Evolutionary conservation across 2,888 invertebrate species (phyloP).

Genomic region (Drosophila putrida): DNA sequence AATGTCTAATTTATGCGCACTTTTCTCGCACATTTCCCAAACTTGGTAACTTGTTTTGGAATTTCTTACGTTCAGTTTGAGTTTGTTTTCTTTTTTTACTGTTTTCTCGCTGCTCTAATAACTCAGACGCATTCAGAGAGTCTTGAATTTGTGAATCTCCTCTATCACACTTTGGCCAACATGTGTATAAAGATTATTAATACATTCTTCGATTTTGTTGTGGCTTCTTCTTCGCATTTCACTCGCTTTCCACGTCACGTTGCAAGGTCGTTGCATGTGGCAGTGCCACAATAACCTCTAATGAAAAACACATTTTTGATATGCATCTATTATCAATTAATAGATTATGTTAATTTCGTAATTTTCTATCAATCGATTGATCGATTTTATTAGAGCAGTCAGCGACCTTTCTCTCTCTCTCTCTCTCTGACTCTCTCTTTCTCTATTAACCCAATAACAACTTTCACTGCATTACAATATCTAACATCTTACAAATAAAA

Average conservation of each 20-base stretch:
- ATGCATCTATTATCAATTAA: constrained; percentile 33
- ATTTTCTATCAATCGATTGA: constrained; percentile 22
- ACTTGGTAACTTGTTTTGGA: constrained; percentile 15
- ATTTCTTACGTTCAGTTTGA: neutral
- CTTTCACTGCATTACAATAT: constrained; percentile 42
- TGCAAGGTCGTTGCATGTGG: constrained; percentile 46
- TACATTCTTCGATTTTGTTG: constrained; percentile 14
- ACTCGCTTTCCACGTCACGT: constrained; percentile 20
- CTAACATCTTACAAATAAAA: neutral
- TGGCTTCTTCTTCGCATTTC: constrained; percentile 28
- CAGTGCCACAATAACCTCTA: constrained; percentile 32
- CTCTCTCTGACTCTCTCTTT: neutral
- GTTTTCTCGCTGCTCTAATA: constrained; percentile 27
- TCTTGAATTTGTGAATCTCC: constrained; percentile 5
- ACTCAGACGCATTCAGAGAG: constrained; percentile 5
- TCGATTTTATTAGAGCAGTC: constrained; percentile 43
- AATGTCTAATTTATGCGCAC: constrained; percentile 13
- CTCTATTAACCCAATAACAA: constrained; percentile 3
- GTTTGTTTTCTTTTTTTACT: constrained; percentile 23
- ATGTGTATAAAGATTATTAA: neutral
- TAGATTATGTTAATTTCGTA: constrained; percentile 51
- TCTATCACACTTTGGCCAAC: neutral
- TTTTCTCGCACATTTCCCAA: constrained; percentile 18
- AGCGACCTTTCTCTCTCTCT: constrained; percentile 3
- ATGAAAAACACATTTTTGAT: constrained; percentile 33